These are phyloP conservation scores for Genyomyrus donnyi DNA, from an alignment of 2,113 vertebrate genomes.

Conservation along the genomic window DNA sequence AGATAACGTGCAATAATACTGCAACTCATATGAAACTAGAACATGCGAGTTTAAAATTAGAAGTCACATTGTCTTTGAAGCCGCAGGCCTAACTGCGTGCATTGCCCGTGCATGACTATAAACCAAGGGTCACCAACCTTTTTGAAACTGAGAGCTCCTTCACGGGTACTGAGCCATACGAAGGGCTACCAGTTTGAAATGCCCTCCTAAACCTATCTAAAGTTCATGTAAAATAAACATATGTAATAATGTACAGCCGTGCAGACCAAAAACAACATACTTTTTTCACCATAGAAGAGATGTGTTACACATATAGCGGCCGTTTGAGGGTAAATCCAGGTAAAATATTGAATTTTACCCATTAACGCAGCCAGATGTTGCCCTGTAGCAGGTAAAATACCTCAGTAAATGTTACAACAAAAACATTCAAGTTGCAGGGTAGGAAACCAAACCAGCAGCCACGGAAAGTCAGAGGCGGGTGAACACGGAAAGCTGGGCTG, in stretches of 20 bases:
- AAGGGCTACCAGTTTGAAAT: no score
- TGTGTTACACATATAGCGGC: no score
- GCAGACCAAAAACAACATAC: neutral
- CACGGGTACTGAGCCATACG: no score
- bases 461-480: no score
- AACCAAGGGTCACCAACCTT: neutral
- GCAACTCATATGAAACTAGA: neutral
- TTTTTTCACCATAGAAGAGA: neutral
- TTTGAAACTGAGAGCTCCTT: no score
- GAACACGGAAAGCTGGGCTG: no score
- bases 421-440: neutral
- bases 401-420: neutral
- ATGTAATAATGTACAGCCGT: neutral
- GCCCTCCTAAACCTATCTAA: no score
- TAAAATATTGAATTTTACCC: neutral
- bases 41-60: neutral
- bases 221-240: neutral
- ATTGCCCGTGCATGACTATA: neutral
- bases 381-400: neutral
- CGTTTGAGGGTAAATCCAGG: no score
- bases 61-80: neutral
- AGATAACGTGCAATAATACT: neutral
- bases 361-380: neutral
- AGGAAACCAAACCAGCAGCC: no score
- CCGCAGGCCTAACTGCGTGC: neutral